Percentiles rank a stretch among this genome's conserved stretches.
Evolutionary conservation across 2,888 invertebrate genomes (phyloP).

Genomic region (Pantelozetes paolii): DNA sequence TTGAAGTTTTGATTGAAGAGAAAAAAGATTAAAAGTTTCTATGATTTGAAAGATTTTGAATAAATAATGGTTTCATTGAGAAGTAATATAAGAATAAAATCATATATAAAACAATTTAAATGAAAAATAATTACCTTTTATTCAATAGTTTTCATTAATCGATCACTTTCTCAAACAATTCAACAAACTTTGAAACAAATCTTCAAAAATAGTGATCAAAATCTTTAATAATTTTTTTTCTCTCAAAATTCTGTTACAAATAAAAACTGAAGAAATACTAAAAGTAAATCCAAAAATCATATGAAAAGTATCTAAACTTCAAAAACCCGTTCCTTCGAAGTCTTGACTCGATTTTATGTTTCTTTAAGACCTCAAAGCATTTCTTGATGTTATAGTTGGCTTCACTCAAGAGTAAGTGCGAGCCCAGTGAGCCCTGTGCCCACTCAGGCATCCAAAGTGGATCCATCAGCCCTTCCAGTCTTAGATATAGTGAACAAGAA

Average conservation of each 20-base stretch:
- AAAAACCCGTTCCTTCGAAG: constrained; percentile 8
- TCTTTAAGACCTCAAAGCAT: neutral
- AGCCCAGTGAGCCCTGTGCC: constrained; percentile 18
- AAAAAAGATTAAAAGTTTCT: too few relatives aligned
- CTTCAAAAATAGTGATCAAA: neutral
- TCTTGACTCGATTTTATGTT: constrained; percentile 15
- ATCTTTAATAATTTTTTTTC: neutral
- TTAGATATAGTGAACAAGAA: neutral
- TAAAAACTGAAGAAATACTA: constrained; percentile 6
- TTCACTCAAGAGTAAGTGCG: constrained; percentile 12
- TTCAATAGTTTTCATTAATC: neutral
- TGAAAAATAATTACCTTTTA: neutral
- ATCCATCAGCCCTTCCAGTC: neutral
- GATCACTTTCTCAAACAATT: neutral
- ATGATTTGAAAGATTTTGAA: too few relatives aligned
- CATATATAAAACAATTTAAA: neutral
- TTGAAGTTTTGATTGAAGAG: too few relatives aligned
- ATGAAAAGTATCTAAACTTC: neutral
- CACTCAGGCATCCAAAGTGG: neutral
- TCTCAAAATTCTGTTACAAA: neutral
- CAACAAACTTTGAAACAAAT: neutral
- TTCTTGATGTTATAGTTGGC: constrained; percentile 20
- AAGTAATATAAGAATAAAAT: neutral
- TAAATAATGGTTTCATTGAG: too few relatives aligned
- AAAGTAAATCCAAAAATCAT: neutral